phyloP scores from a whole-genome alignment of 2,797 vertebrate species.

The Todus mexicanus region DNA sequence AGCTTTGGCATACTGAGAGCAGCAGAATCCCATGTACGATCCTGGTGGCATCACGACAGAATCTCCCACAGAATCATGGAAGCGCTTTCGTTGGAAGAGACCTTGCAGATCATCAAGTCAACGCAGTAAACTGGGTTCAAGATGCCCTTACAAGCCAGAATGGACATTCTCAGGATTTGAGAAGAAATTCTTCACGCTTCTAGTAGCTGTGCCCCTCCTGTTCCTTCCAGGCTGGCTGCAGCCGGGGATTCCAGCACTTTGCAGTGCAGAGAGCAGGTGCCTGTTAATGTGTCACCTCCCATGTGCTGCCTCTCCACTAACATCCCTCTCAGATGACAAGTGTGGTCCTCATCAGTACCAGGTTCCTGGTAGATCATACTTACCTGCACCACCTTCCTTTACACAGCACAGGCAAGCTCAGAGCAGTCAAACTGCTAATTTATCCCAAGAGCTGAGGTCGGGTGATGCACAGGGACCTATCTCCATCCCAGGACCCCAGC shows the following conservation, averaged over 20 bases:
- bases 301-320: background rate
- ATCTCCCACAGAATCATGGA: too few species aligned
- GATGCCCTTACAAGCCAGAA: background rate
- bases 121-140: too few species aligned
- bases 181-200: background rate
- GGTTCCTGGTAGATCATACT: background rate
- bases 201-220: background rate
- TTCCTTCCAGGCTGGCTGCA: background rate
- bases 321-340: background rate
- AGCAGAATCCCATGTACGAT: background rate
- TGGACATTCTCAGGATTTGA: background rate
- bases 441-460: fast-evolving
- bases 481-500: background rate
- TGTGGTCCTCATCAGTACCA: background rate
- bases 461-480: fast-evolving
- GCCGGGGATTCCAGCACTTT: background rate
- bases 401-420: background rate
- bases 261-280: background rate
- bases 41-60: background rate
- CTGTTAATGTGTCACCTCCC: background rate
- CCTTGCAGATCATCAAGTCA: too few species aligned
- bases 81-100: too few species aligned
- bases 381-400: background rate
- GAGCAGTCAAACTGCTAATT: background rate
- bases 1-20: fast-evolving